Conservation (phyloP, 2,888 invertebrate species). For the Cryptus armator region DNA sequence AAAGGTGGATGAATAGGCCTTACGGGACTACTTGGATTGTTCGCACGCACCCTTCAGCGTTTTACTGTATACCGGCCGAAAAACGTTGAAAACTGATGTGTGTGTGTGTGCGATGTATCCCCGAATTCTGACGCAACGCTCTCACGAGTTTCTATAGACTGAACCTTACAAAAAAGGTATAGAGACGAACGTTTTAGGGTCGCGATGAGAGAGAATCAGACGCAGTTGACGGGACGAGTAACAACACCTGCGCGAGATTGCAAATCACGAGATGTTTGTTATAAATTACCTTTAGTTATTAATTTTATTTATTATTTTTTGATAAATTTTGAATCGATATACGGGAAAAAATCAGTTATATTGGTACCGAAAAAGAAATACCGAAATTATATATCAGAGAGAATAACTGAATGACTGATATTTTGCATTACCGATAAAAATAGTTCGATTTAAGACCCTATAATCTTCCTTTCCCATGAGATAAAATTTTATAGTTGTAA, state of each 20-base stretch:
- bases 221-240: no score
- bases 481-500: no score
- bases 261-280: no score
- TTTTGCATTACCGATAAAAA: background rate
- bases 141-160: slow-evolving; percentile 27
- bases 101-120: background rate
- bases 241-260: no score
- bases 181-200: slow-evolving; percentile 10
- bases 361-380: background rate
- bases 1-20: slow-evolving; percentile 40
- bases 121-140: slow-evolving; percentile 42
- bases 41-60: slow-evolving; percentile 41
- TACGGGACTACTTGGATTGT: slow-evolving; percentile 22
- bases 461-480: background rate
- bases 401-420: background rate
- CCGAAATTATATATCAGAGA: background rate
- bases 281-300: no score
- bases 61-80: background rate
- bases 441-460: background rate
- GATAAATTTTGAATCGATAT: no score
- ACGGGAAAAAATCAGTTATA: background rate
- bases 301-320: no score
- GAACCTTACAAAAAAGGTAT: background rate
- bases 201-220: background rate
- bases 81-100: background rate